Evolutionary conservation across 2,797 vertebrate genomes (phyloP).

Genomic region (Sebastes matsubarae): DNA sequence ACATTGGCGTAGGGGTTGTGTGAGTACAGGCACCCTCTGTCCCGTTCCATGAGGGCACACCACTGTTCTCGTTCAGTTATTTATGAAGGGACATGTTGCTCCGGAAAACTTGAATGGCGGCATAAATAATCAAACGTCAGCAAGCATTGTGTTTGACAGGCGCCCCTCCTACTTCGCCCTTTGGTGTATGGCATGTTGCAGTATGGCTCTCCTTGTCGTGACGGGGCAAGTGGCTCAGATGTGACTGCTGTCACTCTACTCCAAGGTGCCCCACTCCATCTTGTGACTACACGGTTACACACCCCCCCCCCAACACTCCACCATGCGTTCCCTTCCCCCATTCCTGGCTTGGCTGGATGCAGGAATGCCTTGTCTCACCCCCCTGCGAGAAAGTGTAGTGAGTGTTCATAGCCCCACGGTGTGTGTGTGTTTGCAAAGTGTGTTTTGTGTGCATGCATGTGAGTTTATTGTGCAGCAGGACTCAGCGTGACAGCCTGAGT

Average conservation of each 20-base stretch:
- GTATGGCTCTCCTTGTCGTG: conserved; percentile 12
- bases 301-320: neutral
- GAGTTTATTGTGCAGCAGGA: conserved; percentile 38
- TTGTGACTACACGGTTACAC: conserved; percentile 36
- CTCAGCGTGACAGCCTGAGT: conserved; percentile 58
- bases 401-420: conserved; percentile 19
- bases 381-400: conserved; percentile 22
- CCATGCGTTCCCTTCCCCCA: conserved; percentile 16
- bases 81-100: conserved; percentile 57
- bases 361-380: conserved; percentile 45
- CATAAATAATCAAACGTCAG: conserved; percentile 55
- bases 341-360: conserved; percentile 16
- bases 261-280: conserved; percentile 37
- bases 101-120: conserved; percentile 53
- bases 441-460: conserved; percentile 16
- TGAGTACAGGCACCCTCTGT: conserved; percentile 62
- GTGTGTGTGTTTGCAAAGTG: neutral
- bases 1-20: conserved; percentile 49
- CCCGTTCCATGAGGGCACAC: conserved; percentile 39
- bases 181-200: conserved; percentile 18
- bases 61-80: conserved; percentile 53
- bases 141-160: conserved; percentile 54
- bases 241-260: conserved; percentile 45
- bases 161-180: conserved; percentile 4
- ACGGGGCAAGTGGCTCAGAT: conserved; percentile 37